A percentile compares a stretch with the other conserved stretches of the same genome.
These are phyloP conservation scores for Pyralis farinalis DNA, from an alignment of 2,888 invertebrate genomes.

Conservation along the genomic window DNA sequence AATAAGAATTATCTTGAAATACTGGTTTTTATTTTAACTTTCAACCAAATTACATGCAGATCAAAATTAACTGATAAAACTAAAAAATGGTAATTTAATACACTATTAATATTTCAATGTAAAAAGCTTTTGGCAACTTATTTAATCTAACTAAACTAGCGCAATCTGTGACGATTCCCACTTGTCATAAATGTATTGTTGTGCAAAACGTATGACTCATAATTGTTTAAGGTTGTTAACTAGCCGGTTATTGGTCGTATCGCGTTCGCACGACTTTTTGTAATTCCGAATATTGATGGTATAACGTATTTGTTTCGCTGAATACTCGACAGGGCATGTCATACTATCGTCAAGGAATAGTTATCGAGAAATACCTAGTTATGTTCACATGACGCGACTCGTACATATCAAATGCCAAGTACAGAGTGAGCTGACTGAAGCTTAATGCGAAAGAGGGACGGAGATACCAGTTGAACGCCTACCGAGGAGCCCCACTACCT, in stretches of 20 bases:
- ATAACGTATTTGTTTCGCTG: too few species aligned
- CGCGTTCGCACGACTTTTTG: slow-evolving; percentile 21
- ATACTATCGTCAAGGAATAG: slow-evolving; percentile 40
- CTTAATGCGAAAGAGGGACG: slow-evolving; percentile 73
- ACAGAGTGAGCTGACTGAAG: slow-evolving; percentile 60
- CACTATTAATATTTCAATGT: neutral
- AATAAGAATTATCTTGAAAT: too few species aligned
- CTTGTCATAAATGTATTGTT: slow-evolving; percentile 27
- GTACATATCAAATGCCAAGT: slow-evolving; percentile 73
- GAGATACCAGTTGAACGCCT: slow-evolving; percentile 73
- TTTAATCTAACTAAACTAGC: slow-evolving; percentile 1
- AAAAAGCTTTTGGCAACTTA: slow-evolving; percentile 10
- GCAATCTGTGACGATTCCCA: slow-evolving; percentile 25
- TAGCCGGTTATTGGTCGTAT: slow-evolving; percentile 29
- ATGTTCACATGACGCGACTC: slow-evolving; percentile 55
- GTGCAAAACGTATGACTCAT: slow-evolving; percentile 46
- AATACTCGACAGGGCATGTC: neutral
- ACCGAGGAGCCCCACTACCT: slow-evolving; percentile 79
- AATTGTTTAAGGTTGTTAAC: slow-evolving; percentile 26
- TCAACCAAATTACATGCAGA: slow-evolving; percentile 6
- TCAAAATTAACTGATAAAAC: neutral
- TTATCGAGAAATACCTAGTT: slow-evolving; percentile 55
- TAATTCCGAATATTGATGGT: slow-evolving; percentile 24
- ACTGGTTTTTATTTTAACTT: neutral
- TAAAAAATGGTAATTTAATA: slow-evolving; percentile 1